A percentile compares a stretch with the other conserved stretches of the same genome.
Conservation (phyloP, 2,113 vertebrate species). For the Apteryx owenii region DNA sequence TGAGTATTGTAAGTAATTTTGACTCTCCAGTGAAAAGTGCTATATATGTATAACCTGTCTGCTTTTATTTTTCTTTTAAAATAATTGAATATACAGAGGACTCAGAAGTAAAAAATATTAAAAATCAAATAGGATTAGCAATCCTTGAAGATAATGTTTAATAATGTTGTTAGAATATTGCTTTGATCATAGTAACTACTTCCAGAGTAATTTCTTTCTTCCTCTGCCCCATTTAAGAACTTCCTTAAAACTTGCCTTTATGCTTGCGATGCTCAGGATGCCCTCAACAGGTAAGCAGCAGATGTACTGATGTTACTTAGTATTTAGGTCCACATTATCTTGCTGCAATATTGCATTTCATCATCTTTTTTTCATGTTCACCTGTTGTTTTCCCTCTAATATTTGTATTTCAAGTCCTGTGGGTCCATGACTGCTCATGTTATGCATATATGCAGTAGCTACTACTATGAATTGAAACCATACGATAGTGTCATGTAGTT, state of each 20-base stretch:
- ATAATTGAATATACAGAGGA: background rate
- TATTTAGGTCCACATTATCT: rapidly evolving
- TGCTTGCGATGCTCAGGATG: background rate
- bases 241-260: background rate
- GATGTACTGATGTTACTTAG: background rate
- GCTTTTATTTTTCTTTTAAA: background rate
- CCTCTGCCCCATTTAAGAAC: background rate
- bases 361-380: background rate
- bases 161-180: background rate
- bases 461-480: background rate
- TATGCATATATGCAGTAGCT: background rate
- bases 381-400: background rate
- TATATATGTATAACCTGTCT: background rate
- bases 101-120: background rate
- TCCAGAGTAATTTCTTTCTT: background rate
- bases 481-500: background rate
- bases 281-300: too few species aligned
- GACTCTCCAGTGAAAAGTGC: background rate
- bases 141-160: background rate
- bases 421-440: background rate
- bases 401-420: background rate
- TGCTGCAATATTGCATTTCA: background rate
- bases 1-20: background rate
- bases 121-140: background rate
- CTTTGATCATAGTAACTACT: background rate